A percentile compares a stretch with the other conserved stretches of the same genome.
These are phyloP conservation scores for Zele albiditarsus DNA, from an alignment of 2,888 invertebrate genomes.

Conservation along the genomic window DNA sequence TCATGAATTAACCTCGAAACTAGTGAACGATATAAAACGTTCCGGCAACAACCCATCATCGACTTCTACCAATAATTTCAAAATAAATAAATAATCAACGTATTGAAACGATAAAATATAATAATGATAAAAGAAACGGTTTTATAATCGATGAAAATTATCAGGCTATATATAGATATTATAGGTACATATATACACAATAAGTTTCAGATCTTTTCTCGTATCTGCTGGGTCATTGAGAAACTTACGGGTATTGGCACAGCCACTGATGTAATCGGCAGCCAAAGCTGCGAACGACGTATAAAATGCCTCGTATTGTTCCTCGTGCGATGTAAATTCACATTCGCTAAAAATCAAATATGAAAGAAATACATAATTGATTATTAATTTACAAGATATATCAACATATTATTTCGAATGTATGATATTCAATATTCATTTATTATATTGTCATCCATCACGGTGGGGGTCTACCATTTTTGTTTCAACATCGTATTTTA, in stretches of 20 bases:
- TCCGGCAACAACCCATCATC: too few species aligned
- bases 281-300: constrained; percentile 90
- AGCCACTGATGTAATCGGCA: constrained; percentile 88
- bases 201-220: not conserved
- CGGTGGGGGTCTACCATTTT: constrained; percentile 52
- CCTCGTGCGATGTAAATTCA: constrained; percentile 89
- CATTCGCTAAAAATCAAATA: constrained; percentile 81
- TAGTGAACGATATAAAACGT: too few species aligned
- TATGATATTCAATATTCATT: constrained; percentile 32
- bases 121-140: not conserved
- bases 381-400: constrained; percentile 44
- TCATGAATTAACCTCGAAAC: too few species aligned
- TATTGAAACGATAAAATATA: too few species aligned
- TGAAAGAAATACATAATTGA: constrained; percentile 36
- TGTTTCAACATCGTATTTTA: constrained; percentile 48
- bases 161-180: not conserved
- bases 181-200: constrained; percentile 34
- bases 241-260: constrained; percentile 83
- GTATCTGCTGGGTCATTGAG: constrained; percentile 44
- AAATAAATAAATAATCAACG: too few species aligned
- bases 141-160: not conserved
- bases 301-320: constrained; percentile 89
- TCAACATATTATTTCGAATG: constrained; percentile 27
- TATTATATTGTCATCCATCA: constrained; percentile 46
- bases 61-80: too few species aligned